A percentile compares a stretch with the other conserved stretches of the same genome.
Evolutionary conservation across 1,140 invertebrate species (phyloP).

Genomic region (Macrosteles quadrilineatus): DNA sequence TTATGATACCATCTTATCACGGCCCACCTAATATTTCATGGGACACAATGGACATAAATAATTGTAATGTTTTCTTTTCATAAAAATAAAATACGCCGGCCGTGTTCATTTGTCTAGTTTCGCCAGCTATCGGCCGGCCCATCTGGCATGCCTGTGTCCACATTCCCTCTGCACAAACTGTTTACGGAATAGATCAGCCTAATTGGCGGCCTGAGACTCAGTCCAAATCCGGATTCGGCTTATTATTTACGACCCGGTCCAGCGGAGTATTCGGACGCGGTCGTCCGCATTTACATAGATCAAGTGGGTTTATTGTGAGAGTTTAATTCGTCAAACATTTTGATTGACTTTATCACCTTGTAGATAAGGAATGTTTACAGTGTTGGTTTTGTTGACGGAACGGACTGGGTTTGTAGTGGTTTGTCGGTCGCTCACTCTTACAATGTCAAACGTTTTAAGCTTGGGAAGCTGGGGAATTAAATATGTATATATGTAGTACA

Average conservation of each 20-base stretch:
- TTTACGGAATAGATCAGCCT: background rate
- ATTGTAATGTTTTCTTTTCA: conserved; percentile 27
- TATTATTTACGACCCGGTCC: background rate
- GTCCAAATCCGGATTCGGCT: background rate
- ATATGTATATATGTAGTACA: no score
- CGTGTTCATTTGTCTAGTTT: conserved; percentile 24
- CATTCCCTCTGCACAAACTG: background rate
- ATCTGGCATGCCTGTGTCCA: background rate
- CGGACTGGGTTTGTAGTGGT: no score
- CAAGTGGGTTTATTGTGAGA: background rate
- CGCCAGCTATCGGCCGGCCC: conserved; percentile 2
- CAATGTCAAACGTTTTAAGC: no score
- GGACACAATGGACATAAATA: conserved; percentile 19
- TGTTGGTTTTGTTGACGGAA: no score
- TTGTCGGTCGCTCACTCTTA: no score
- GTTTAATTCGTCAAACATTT: background rate
- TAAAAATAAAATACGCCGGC: conserved; percentile 16
- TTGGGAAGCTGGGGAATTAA: no score
- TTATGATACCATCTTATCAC: background rate
- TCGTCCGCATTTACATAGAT: background rate
- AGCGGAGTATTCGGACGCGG: background rate
- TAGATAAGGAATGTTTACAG: no score
- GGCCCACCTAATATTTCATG: conserved; percentile 3
- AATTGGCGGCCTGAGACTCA: background rate
- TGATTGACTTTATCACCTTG: background rate